Base-by-base conservation (phyloP, 2,797 vertebrate genomes). In the Labroides dimidiatus region DNA sequence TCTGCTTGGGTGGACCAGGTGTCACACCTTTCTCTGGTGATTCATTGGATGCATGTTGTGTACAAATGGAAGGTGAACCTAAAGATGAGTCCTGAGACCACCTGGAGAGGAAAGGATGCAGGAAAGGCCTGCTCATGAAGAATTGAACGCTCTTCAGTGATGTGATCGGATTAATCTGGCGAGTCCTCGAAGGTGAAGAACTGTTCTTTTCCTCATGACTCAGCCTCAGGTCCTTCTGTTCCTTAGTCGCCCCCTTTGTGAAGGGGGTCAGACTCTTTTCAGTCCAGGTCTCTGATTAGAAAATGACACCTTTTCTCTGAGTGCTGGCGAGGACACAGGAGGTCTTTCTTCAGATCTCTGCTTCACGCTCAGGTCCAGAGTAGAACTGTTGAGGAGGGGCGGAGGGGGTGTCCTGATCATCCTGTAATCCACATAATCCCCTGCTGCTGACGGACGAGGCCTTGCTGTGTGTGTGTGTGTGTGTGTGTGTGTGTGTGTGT, bases 341-440 rank as follows among this genome's bases (percentile, higher is more conserved):
- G 80, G 88, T 77, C 86, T 91, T 93, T 90, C 84, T 89, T 86
- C 54, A 60, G 65, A 72, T 76, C 58, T 72, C 59, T 50, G 52
- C 75, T 70, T 74, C 59, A 71, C 59, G 70, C 64, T 72, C 70
- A 62, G 76, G 85, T 91, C 78, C 73, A 80, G 62, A 62, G 73
- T 84, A 76, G 77, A 86, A 78, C 64, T 19, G 61, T 64, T 39
- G 58, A 53, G 61, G 19, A 37, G 78, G 37, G 69, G 60, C 37
- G 48, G 76, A 24, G 69, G 62, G 83, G 88, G 84, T 64, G 84
- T 87, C 82, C 84, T 89, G 89, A 93, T 94, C 92, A 92, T 93
- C 84, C 86, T 87, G 87, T 95, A 94, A 94, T 94, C 93, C 93
- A 70, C 80, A 89, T 93, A 94, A 94, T 95, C 93, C 89, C 87